Evolutionary conservation across 1,140 invertebrate species (phyloP).

Genomic region (Drosophila persimilis): DNA sequence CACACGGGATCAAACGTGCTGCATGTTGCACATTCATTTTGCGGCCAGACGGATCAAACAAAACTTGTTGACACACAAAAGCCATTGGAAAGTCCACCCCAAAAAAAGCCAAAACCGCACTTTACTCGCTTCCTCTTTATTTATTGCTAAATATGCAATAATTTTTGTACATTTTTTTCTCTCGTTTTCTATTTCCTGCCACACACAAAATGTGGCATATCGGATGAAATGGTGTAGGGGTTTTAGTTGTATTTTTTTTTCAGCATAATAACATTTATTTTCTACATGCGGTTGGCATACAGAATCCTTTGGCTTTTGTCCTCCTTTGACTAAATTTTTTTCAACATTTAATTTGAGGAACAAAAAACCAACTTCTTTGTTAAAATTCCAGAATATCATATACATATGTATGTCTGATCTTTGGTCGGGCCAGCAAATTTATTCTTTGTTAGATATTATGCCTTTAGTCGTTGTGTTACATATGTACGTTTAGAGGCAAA

Average conservation of each 20-base stretch:
- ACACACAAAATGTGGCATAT: slow-evolving; percentile 21
- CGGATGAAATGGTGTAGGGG: neutral
- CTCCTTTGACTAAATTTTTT: no score
- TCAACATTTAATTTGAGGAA: no score
- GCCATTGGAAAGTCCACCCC: neutral
- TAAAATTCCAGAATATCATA: no score
- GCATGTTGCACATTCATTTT: slow-evolving; percentile 33
- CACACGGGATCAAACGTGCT: slow-evolving; percentile 13
- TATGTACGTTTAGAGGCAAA: no score
- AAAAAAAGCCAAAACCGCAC: slow-evolving; percentile 43
- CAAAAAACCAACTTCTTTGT: no score
- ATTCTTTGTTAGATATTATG: no score
- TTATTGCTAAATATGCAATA: slow-evolving; percentile 71
- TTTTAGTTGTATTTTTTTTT: neutral
- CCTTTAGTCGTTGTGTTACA: no score
- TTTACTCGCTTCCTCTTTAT: slow-evolving; percentile 27
- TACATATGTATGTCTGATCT: no score
- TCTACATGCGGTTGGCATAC: slow-evolving; percentile 62
- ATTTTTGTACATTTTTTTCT: slow-evolving; percentile 23
- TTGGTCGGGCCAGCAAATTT: no score
- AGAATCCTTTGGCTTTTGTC: no score
- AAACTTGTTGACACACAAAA: slow-evolving; percentile 40
- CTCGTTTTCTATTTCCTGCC: slow-evolving; percentile 25
- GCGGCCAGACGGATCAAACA: slow-evolving; percentile 25
- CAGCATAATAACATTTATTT: slow-evolving; percentile 73